Conservation (phyloP, 2,888 invertebrate species). For the Lacanobia oleracea region DNA sequence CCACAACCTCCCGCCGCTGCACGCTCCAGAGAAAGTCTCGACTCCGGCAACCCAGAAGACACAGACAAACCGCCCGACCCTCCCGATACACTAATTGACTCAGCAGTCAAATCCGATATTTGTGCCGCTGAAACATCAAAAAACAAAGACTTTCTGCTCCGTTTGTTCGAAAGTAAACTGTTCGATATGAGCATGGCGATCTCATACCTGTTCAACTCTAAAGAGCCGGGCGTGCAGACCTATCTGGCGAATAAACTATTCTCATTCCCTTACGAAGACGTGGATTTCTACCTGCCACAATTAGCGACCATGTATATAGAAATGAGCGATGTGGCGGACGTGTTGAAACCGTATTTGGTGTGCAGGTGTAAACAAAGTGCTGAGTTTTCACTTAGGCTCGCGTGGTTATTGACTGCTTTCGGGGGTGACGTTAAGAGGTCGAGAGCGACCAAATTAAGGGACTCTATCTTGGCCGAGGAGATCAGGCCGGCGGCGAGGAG, state of each 20-base stretch:
- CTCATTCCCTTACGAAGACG: slow-evolving; percentile 97
- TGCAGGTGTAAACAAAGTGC: slow-evolving; percentile 96
- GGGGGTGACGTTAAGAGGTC: slow-evolving; percentile 91
- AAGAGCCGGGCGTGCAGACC: slow-evolving; percentile 99
- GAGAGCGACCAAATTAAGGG: slow-evolving; percentile 84
- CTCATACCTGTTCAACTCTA: slow-evolving; percentile 99
- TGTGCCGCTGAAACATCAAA: slow-evolving; percentile 82
- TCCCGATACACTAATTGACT: slow-evolving; percentile 78
- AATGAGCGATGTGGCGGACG: slow-evolving; percentile 98
- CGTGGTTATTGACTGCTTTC: slow-evolving; percentile 99
- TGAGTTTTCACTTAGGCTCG: slow-evolving; percentile 98
- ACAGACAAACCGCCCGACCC: slow-evolving; percentile 89
- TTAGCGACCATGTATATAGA: slow-evolving; percentile 99
- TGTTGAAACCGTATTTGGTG: slow-evolving; percentile 87
- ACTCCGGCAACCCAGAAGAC: slow-evolving; percentile 92
- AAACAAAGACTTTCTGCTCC: slow-evolving; percentile 93
- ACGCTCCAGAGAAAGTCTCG: slow-evolving; percentile 94
- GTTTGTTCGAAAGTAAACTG: slow-evolving; percentile 99
- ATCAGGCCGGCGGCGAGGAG: slow-evolving; percentile 86
- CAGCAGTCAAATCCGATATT: slow-evolving; percentile 79
- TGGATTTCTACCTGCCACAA: slow-evolving; percentile 99
- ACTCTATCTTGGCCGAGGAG: slow-evolving; percentile 86
- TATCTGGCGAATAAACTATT: slow-evolving; percentile 99
- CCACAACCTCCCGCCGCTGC: slow-evolving; percentile 86
- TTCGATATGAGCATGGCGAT: slow-evolving; percentile 99